Base-by-base conservation (phyloP, 2,888 invertebrate genomes). In the Fragum fragum region DNA sequence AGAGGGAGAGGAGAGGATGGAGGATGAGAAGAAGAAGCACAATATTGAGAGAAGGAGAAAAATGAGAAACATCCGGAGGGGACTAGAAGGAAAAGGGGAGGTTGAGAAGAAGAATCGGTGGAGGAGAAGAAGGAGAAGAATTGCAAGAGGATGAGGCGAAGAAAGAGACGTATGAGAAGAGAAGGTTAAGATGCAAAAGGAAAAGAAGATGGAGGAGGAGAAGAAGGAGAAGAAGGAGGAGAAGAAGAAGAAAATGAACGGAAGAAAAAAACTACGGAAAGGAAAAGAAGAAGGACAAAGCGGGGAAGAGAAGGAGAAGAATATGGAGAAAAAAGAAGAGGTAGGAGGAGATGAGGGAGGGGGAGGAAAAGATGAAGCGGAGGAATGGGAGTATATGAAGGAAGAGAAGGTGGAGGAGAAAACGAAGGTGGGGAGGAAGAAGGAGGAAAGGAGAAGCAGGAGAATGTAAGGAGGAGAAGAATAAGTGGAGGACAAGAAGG, bases 61-160 rank as follows among this genome's bases (percentile, higher is more conserved):
- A n/a, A n/a, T n/a, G n/a, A n/a, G n/a, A n/a, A n/a, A n/a, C n/a
- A n/a, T n/a, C n/a, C n/a, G n/a, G n/a, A n/a, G n/a, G n/a, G n/a
- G n/a, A n/a, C n/a, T n/a, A n/a, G n/a, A n/a, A n/a, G n/a, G n/a
- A n/a, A n/a, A n/a, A n/a, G n/a, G n/a, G n/a, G n/a, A n/a, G n/a
- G n/a, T n/a, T n/a, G n/a, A n/a, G n/a, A n/a, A n/a, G n/a, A n/a
- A n/a, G n/a, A n/a, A n/a, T n/a, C n/a, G n/a, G n/a, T n/a, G n/a
- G n/a, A n/a, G n/a, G n/a, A n/a, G n/a, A n/a, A n/a, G n/a, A n/a
- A 26, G 59, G 23, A 26, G 59, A 26, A 26, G 59, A 59, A 59
- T 6, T 26, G 26, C 26, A 59, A 23, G 28, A 26, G 28, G 28
- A 21, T 11, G 28, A 59, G 16, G 21, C 5, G n/a, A 18, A 18